Percentiles rank a stretch among this genome's conserved stretches.
Conservation (phyloP, 2,797 vertebrate genomes). For the Botia almorhae region DNA sequence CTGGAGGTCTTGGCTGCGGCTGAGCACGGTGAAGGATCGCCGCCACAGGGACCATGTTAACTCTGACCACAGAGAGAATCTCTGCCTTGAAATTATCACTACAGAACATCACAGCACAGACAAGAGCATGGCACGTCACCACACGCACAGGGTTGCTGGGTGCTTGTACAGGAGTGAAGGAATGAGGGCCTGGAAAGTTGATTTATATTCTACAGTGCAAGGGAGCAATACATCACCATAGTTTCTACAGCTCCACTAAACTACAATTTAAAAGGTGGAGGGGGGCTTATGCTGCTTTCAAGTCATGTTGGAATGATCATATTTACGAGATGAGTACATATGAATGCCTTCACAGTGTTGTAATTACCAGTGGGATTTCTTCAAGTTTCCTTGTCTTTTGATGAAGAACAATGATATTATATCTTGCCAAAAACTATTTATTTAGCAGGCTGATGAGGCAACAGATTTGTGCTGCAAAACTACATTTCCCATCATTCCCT, state of each 20-base stretch:
- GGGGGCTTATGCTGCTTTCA: no score
- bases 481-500: constrained; percentile 2
- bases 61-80: constrained; percentile 54
- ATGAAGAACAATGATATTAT: background rate
- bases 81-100: constrained; percentile 52
- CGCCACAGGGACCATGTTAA: constrained; percentile 68
- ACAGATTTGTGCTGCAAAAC: background rate
- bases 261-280: background rate
- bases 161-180: constrained; percentile 60
- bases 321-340: constrained; percentile 12
- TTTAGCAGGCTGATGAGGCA: background rate
- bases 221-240: background rate
- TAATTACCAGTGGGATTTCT: background rate
- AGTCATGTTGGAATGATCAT: background rate
- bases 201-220: constrained; percentile 5
- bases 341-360: background rate
- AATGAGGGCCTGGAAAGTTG: background rate
- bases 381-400: background rate
- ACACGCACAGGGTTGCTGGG: constrained; percentile 65
- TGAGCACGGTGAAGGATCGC: constrained; percentile 74
- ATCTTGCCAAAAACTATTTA: background rate
- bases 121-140: constrained; percentile 65
- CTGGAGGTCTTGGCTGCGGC: constrained; percentile 79
- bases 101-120: constrained; percentile 70
- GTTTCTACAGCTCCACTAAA: background rate